These are phyloP conservation scores for Hyposmocoma kahamanoa DNA, from an alignment of 1,140 invertebrate species.

Conservation along the genomic window DNA sequence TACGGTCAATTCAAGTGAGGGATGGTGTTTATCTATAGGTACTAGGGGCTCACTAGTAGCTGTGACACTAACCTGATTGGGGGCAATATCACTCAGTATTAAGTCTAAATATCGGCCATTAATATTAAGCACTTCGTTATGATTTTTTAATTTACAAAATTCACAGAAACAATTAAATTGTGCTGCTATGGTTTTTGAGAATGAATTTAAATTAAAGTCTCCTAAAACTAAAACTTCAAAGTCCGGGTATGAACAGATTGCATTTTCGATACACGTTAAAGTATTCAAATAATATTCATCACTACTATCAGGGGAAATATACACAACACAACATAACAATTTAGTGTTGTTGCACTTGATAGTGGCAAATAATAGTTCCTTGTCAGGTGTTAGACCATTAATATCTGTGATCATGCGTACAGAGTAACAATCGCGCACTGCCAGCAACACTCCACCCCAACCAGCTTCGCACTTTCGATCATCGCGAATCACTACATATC, in stretches of 20 bases:
- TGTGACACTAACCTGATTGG: too few relatives aligned
- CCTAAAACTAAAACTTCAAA: slow-evolving; percentile 10
- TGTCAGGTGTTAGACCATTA: slow-evolving; percentile 3
- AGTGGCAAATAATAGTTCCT: slow-evolving; percentile 6
- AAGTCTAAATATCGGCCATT: too few relatives aligned
- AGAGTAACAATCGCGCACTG: slow-evolving; percentile 2
- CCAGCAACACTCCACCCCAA: slow-evolving; percentile 19
- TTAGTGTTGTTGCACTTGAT: slow-evolving; percentile 8
- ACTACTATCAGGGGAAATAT: slow-evolving; percentile 9
- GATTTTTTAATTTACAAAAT: too few relatives aligned
- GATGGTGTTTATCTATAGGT: too few relatives aligned
- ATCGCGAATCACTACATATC: slow-evolving; percentile 11
- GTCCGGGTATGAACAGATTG: slow-evolving; percentile 1
- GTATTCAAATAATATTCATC: slow-evolving; percentile 10
- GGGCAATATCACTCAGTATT: too few relatives aligned
- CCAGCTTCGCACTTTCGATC: slow-evolving; percentile 13
- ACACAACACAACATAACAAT: slow-evolving; percentile 15
- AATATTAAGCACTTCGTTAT: too few relatives aligned
- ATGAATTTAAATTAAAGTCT: slow-evolving; percentile 20
- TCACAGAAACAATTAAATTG: too few relatives aligned
- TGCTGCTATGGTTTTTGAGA: slow-evolving; percentile 4
- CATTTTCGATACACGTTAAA: slow-evolving; percentile 14
- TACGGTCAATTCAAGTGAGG: too few relatives aligned
- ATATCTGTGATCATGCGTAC: slow-evolving; percentile 1
- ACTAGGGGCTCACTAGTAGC: too few relatives aligned